phyloP scores from a whole-genome alignment of 2,113 vertebrate genomes.

The Plecturocebus donacophilus region DNA sequence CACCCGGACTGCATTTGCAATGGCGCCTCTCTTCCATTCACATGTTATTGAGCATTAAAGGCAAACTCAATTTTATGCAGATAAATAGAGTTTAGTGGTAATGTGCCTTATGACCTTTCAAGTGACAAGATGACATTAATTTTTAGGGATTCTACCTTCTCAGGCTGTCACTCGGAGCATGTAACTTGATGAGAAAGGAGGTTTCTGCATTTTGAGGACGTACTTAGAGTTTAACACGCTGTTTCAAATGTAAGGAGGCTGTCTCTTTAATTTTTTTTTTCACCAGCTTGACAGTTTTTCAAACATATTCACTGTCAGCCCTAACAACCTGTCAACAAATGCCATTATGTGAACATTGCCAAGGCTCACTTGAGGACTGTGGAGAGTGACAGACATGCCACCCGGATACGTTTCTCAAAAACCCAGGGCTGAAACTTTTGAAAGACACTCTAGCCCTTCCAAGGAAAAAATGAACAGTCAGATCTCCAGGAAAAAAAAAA shows the following conservation, averaged over 20 bases:
- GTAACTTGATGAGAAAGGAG: constrained; percentile 77
- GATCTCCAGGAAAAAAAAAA: constrained; percentile 84
- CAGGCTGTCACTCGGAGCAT: constrained; percentile 79
- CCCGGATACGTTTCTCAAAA: constrained; percentile 92
- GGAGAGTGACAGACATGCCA: constrained; percentile 96
- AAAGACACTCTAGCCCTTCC: constrained; percentile 90
- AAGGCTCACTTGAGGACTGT: constrained; percentile 88
- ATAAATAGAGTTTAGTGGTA: constrained; percentile 83
- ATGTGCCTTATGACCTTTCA: constrained; percentile 79
- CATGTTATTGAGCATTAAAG: constrained; percentile 77
- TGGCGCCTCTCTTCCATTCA: constrained; percentile 35
- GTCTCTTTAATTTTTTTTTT: constrained; percentile 88
- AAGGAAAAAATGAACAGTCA: constrained; percentile 94
- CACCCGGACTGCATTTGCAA: not conserved
- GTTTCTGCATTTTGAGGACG: constrained; percentile 77
- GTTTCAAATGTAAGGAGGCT: constrained; percentile 86
- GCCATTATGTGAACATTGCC: constrained; percentile 90
- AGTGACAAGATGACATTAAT: constrained; percentile 85
- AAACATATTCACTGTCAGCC: constrained; percentile 95
- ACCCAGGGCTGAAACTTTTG: constrained; percentile 90
- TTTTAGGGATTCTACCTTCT: constrained; percentile 84
- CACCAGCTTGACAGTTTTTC: constrained; percentile 94
- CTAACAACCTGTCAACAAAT: constrained; percentile 94
- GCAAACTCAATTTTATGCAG: constrained; percentile 81
- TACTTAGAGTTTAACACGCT: constrained; percentile 85